Evolutionary conservation across 23 tunicate species (phyloP).

Genomic region (Trididemnum clinides): DNA sequence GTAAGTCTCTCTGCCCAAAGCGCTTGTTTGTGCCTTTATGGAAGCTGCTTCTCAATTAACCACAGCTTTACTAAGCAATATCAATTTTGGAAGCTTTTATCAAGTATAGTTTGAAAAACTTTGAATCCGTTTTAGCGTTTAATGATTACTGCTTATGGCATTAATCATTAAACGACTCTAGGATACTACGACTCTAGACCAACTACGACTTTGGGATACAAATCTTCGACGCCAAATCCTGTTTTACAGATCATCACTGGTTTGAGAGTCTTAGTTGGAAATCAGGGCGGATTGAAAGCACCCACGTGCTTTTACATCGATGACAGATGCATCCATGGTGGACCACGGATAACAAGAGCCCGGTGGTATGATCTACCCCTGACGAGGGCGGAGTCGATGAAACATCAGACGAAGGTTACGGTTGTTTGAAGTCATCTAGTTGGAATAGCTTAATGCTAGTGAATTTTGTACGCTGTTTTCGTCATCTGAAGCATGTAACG

Average conservation of each 20-base stretch:
- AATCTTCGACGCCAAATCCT: background rate
- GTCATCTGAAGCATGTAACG: no score
- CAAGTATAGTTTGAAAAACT: no score
- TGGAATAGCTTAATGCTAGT: no score
- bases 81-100: no score
- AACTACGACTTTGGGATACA: no score
- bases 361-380: slow-evolving; percentile 95
- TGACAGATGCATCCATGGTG: slow-evolving; percentile 56
- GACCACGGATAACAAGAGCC: slow-evolving; percentile 58
- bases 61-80: background rate
- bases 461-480: no score
- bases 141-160: no score
- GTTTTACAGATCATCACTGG: slow-evolving; percentile 72
- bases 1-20: slow-evolving; percentile 24
- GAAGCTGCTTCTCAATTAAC: background rate
- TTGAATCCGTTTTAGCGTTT: no score
- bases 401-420: slow-evolving; percentile 24
- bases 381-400: slow-evolving; percentile 75
- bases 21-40: no score
- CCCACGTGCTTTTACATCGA: slow-evolving; percentile 70
- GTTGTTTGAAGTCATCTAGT: no score
- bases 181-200: no score
- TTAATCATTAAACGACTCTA: no score
- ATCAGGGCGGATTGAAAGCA: slow-evolving; percentile 59
- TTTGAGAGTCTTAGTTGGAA: slow-evolving; percentile 74